phyloP scores from a whole-genome alignment of 2,113 vertebrate genomes.

The Gymnarchus niloticus region DNA sequence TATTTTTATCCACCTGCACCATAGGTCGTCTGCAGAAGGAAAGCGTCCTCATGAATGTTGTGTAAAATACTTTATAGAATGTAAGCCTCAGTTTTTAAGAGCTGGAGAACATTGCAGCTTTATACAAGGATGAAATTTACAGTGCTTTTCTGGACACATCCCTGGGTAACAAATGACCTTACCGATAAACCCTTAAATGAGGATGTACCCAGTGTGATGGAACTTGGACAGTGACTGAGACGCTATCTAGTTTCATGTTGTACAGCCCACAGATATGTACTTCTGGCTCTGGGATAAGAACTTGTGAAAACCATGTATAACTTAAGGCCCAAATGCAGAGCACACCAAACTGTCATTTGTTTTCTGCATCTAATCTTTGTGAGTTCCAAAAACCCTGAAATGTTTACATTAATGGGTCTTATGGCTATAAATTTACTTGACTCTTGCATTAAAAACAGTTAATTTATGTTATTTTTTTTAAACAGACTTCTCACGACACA shows the following conservation, averaged over 20 bases:
- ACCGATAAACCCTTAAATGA: conserved; percentile 27
- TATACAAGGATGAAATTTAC: conserved; percentile 37
- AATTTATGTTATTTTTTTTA: too few relatives aligned
- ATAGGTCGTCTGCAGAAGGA: background rate
- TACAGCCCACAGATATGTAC: conserved; percentile 28
- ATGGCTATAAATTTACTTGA: background rate
- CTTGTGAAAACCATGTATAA: conserved; percentile 24
- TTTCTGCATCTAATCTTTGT: background rate
- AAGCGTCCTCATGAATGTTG: background rate
- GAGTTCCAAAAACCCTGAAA: background rate
- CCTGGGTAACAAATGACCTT: conserved; percentile 37
- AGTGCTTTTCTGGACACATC: conserved; percentile 23
- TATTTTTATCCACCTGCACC: background rate
- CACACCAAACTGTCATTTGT: background rate
- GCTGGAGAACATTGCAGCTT: conserved; percentile 21
- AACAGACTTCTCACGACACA: background rate
- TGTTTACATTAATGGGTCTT: background rate
- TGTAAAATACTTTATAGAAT: conserved; percentile 33
- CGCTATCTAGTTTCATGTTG: conserved; percentile 35
- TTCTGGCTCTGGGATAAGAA: conserved; percentile 30
- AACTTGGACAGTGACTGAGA: conserved; percentile 21
- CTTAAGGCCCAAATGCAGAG: conserved; percentile 14
- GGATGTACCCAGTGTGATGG: conserved; percentile 31
- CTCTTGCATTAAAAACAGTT: too few relatives aligned
- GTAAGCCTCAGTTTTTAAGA: conserved; percentile 13